Conservation (phyloP, 2,113 vertebrate species). For the Fregata magnificens region DNA sequence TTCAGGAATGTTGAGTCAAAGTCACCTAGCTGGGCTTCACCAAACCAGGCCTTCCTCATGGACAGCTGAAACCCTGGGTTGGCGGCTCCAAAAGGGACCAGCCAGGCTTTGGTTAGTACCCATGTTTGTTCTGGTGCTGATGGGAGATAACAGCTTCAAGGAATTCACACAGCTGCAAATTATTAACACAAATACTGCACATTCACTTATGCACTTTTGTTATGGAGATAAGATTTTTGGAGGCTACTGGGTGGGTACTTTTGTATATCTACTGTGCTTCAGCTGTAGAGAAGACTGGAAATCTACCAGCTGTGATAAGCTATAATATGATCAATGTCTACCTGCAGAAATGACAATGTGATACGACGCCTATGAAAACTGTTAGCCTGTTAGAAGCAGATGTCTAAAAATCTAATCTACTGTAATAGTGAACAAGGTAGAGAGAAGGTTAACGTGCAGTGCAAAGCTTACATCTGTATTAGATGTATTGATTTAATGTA, state of each 20-base stretch:
- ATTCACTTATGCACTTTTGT: not conserved
- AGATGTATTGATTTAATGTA: not conserved
- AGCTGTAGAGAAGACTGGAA: not conserved
- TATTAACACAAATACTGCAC: not conserved
- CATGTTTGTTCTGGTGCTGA: not conserved
- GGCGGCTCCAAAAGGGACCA: not conserved
- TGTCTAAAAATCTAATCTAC: not conserved
- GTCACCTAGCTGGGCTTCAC: not conserved
- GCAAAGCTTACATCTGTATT: not conserved
- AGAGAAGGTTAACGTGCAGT: not conserved
- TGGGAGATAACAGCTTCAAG: not conserved
- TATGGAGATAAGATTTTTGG: not conserved
- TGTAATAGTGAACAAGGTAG: not conserved
- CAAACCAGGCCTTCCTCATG: not conserved
- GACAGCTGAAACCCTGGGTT: not conserved
- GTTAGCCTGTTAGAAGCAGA: not conserved
- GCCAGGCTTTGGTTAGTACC: not conserved
- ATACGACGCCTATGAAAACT: not conserved
- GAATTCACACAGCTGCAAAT: not conserved
- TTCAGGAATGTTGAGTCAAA: not conserved
- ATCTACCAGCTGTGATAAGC: not conserved
- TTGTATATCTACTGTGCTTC: not conserved
- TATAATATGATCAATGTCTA: not conserved
- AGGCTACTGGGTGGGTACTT: not conserved
- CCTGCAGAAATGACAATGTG: not conserved